Evolutionary conservation across 2,797 vertebrate genomes (phyloP).

Genomic region (Pantherophis vulpinus): DNA sequence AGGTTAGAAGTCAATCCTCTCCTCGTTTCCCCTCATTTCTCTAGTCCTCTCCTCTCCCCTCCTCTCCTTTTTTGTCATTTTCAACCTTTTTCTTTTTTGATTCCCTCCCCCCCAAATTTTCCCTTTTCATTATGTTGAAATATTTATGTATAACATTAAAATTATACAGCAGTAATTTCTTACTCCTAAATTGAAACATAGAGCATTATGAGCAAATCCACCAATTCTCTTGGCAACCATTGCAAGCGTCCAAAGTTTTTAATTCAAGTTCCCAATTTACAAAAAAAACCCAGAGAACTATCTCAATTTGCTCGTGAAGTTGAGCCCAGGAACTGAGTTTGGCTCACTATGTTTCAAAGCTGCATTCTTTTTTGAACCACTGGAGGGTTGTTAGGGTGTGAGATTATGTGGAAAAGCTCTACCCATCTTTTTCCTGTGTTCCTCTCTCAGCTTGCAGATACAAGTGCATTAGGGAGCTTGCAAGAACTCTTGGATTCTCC

Average conservation of each 20-base stretch:
- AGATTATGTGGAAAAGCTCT: background rate
- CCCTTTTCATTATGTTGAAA: background rate
- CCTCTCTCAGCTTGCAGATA: conserved; percentile 81
- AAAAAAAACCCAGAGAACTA: background rate
- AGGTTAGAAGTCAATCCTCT: too few species aligned
- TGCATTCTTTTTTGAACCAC: conserved; percentile 36
- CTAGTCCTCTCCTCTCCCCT: too few species aligned
- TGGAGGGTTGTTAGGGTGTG: conserved; percentile 59
- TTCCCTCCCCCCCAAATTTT: background rate
- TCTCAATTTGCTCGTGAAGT: background rate
- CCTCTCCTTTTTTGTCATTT: background rate
- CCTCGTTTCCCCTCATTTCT: too few species aligned
- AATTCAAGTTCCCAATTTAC: background rate
- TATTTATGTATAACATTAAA: too few species aligned
- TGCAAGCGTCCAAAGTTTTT: background rate
- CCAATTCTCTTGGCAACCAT: background rate
- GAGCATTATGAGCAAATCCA: background rate
- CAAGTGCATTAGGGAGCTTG: conserved; percentile 82
- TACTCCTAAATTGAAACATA: background rate
- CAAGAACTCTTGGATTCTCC: conserved; percentile 81
- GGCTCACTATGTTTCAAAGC: background rate
- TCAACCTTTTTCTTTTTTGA: background rate
- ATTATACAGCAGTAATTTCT: too few species aligned
- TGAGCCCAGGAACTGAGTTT: background rate
- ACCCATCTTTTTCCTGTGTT: background rate